Base-by-base conservation (phyloP, 2,797 vertebrate genomes). In the Fratercula arctica region DNA sequence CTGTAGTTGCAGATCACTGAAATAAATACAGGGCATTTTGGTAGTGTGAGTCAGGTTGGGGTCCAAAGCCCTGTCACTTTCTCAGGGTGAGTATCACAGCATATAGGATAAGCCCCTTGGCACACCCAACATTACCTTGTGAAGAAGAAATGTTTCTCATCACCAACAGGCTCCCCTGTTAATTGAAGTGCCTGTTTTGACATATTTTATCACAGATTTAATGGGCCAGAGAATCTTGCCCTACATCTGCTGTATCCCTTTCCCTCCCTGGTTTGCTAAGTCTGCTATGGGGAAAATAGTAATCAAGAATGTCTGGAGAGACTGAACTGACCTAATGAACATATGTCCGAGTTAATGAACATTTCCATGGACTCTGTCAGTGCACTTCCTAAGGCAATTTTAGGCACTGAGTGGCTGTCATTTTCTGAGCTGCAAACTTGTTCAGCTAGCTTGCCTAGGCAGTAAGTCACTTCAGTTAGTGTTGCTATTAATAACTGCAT, bases 331-430 rank as follows among this genome's bases (percentile, higher is more conserved):
- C 93, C 89, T 96, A 95, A 95, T 87, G 93, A 97, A 94, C 87
- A 85, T 93, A 95, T 89, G 95, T 89, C 95, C 13, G 66, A 97
- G 85, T 74, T 96, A 97, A 97, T 94, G 94, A 96, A 80, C 48
- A 84, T 95, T 96, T 95, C 77, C 90, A 85, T 9, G 60, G 80
- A 89, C 90, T 91, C 75, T 86, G 85, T 90, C 95, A 94, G 83
- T 4, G n/a, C 57, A 81, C 67, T 89, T 96, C 93, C 95, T 94
- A 75, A 97, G 97, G 95, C 97, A 88, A 95, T 69, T 37, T 80
- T 69, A 89, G 81, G 87, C 87, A 84, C 91, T 75, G 95, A 97
- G 85, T 79, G 64, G 48, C 63, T 97, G 96, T 97, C 95, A 96
- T 95, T 96, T 97, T 92, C 92, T 35, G 79, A 94, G 61, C 90